These are phyloP conservation scores for Xestobium rufovillosum DNA, from an alignment of 2,888 invertebrate species.

Conservation along the genomic window DNA sequence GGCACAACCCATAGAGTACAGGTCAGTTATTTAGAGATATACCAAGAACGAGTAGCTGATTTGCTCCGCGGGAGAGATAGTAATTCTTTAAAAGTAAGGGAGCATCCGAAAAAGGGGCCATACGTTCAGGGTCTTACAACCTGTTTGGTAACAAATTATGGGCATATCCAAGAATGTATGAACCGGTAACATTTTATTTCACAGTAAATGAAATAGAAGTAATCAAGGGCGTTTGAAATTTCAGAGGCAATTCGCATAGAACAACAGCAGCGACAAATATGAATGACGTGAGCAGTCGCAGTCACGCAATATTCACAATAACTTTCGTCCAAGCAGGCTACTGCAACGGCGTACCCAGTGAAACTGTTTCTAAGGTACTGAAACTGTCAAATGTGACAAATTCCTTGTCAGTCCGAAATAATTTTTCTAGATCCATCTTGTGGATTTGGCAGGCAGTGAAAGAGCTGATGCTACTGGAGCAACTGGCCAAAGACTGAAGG, in stretches of 20 bases:
- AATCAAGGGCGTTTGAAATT: too few relatives aligned
- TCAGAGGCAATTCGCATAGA: constrained; percentile 74
- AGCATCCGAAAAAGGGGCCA: constrained; percentile 69
- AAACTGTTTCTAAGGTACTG: constrained; percentile 74
- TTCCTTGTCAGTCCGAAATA: not conserved
- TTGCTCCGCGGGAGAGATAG: constrained; percentile 47
- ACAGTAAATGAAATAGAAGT: constrained; percentile 3
- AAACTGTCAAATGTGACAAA: constrained; percentile 1
- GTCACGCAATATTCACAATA: constrained; percentile 87
- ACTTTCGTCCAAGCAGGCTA: constrained; percentile 84
- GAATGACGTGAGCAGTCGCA: constrained; percentile 87
- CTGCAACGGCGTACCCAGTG: constrained; percentile 80
- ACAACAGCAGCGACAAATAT: constrained; percentile 86
- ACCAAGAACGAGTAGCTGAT: constrained; percentile 64
- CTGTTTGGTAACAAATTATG: constrained; percentile 78
- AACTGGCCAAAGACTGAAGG: constrained; percentile 81
- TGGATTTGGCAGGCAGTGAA: constrained; percentile 86
- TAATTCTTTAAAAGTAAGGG: constrained; percentile 55
- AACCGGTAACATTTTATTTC: constrained; percentile 31
- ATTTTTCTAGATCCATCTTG: constrained; percentile 58
- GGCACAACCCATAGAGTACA: constrained; percentile 80
- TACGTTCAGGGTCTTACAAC: constrained; percentile 82
- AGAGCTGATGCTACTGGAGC: constrained; percentile 85
- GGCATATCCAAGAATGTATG: constrained; percentile 69
- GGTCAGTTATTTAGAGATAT: constrained; percentile 62